A percentile compares a stretch with the other conserved stretches of the same genome.
phyloP scores from a whole-genome alignment of 2,113 vertebrate species.

The Bucco capensis region DNA sequence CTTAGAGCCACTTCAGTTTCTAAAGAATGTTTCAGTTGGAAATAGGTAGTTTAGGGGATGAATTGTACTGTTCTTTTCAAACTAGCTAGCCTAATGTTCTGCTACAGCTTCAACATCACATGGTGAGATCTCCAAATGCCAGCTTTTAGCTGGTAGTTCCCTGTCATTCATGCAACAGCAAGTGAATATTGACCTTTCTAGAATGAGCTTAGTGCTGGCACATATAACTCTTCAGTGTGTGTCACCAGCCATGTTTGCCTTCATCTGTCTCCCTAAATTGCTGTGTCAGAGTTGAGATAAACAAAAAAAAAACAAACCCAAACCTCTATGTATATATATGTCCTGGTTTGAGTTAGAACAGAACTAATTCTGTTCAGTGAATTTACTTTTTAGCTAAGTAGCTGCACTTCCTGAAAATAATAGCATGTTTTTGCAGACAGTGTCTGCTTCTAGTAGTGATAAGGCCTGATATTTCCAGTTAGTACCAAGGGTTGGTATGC shows the following conservation, averaged over 20 bases:
- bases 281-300: not conserved
- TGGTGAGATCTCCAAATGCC: not conserved
- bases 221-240: not conserved
- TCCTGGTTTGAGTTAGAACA: no score
- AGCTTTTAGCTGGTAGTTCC: not conserved
- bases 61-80: not conserved
- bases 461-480: no score
- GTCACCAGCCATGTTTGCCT: not conserved
- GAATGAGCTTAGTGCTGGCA: not conserved
- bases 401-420: no score
- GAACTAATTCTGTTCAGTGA: no score
- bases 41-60: not conserved
- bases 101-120: not conserved
- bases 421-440: no score
- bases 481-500: no score
- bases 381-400: no score
- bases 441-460: no score
- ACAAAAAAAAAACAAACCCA: not conserved
- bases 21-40: not conserved
- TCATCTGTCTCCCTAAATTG: not conserved
- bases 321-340: not conserved
- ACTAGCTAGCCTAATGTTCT: not conserved
- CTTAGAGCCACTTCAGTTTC: not conserved
- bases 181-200: not conserved
- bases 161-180: not conserved